Base-by-base conservation (phyloP, 2,797 vertebrate species). In the Macroramphosus scolopax region DNA sequence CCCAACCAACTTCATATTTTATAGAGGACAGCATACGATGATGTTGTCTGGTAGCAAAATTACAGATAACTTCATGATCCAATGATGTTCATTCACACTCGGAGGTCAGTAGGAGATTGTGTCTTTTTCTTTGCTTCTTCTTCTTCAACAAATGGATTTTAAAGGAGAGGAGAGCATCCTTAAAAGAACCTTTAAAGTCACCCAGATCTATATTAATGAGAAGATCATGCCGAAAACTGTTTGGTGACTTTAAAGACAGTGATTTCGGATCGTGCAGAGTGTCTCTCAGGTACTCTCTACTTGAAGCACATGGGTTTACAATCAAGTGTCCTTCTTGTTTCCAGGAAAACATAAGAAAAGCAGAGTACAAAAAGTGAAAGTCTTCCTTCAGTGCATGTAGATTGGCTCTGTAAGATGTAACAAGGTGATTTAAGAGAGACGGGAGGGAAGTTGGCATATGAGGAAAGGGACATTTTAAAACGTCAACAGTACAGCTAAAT, bases 401-500 rank as follows among this genome's bases (percentile, higher is more conserved):
- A 68, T n/a, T 56, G 66, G 43, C 68, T 83, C 52, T 50, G 39
- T 51, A 55, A 46, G 52, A 75, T 62, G 36, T 30, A 67, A 69
- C 64, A 75, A 75, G 76, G 68, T 51, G 15, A 51, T 37, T 61
- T 72, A 39, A 69, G 46, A 46, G 51, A 69, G 39, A 45, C 58
- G 28, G 28, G 44, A 17, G 52, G 56, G 41, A 42, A 28, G 36
- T 61, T 72, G 48, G 63, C 15, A 34, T 36, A 22, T 18, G 17
- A 55, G 16, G 31, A 62, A 17, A 37, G 20, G 36, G 28, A 37
- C 24, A 50, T 68, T 67, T 70, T 62, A 61, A 43, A 72, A 75
- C 46, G 63, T 75, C 39, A 67, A 84, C 70, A 59, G 56, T 63
- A 84, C 72, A 77, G 51, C 80, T 87, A 81, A 73, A 57, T 67